Evolutionary conservation across 2,888 invertebrate genomes (phyloP).

Genomic region (Alsophila aescularia): DNA sequence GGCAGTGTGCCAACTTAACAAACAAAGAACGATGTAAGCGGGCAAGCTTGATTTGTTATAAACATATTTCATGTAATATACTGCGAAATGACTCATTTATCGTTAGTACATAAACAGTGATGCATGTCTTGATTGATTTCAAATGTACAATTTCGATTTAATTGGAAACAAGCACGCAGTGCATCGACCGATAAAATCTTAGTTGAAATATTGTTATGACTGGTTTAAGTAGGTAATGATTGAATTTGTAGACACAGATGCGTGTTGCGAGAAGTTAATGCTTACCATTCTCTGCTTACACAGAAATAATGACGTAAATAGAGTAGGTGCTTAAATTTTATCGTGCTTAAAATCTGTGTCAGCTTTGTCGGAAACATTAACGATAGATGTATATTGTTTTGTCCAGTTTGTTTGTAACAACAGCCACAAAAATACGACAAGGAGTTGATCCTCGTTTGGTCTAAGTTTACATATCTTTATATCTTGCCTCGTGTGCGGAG

Average conservation of each 20-base stretch:
- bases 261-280: slow-evolving; percentile 16
- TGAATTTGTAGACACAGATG: slow-evolving; percentile 21
- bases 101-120: slow-evolving; percentile 28
- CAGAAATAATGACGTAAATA: slow-evolving; percentile 22
- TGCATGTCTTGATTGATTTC: slow-evolving; percentile 37
- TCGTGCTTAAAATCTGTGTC: slow-evolving; percentile 18
- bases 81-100: slow-evolving; percentile 27
- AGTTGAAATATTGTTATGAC: slow-evolving; percentile 31
- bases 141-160: slow-evolving; percentile 37
- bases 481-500: slow-evolving; percentile 55
- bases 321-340: slow-evolving; percentile 22
- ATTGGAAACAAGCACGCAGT: slow-evolving; percentile 30
- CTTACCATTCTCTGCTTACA: no score
- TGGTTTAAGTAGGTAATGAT: slow-evolving; percentile 20
- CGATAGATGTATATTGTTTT: slow-evolving; percentile 13
- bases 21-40: slow-evolving; percentile 26
- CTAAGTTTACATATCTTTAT: slow-evolving; percentile 60
- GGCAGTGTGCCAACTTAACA: slow-evolving; percentile 30
- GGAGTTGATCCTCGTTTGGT: slow-evolving; percentile 51
- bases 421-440: no score
- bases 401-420: slow-evolving; percentile 33
- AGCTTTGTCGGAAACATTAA: slow-evolving; percentile 24
- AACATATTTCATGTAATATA: slow-evolving; percentile 19
- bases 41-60: slow-evolving; percentile 29
- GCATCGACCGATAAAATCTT: slow-evolving; percentile 37